Percentiles rank a stretch among this genome's conserved stretches.
Evolutionary conservation across 2,797 vertebrate species (phyloP).

Genomic region (Danio kyathit): DNA sequence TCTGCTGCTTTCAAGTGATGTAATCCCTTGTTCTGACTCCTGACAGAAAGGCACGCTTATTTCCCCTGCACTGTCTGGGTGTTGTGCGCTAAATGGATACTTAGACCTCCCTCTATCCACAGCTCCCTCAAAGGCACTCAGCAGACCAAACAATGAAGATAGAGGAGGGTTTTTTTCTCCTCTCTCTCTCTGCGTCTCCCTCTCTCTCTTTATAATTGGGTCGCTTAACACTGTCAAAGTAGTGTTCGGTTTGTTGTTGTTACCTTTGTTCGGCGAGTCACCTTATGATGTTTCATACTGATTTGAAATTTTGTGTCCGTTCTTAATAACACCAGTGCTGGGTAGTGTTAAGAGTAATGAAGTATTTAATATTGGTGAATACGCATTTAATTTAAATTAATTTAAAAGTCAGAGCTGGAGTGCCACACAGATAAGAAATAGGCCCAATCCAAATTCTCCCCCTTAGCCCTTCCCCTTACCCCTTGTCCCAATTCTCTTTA

Average conservation of each 20-base stretch:
- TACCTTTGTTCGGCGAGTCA: constrained; percentile 26
- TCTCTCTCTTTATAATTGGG: constrained; percentile 45
- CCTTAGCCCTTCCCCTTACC: no score
- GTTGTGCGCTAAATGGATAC: constrained; percentile 56
- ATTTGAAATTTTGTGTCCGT: constrained; percentile 13
- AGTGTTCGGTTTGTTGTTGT: constrained; percentile 1
- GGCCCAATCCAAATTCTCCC: no score
- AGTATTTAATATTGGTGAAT: constrained; percentile 3
- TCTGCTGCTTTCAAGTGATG: constrained; percentile 66
- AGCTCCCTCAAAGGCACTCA: constrained; percentile 45
- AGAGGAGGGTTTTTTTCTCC: neutral
- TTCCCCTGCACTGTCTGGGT: constrained; percentile 51
- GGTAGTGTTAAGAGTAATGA: neutral
- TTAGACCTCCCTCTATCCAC: constrained; percentile 39
- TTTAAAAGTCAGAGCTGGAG: neutral
- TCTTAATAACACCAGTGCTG: constrained; percentile 20
- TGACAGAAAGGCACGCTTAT: constrained; percentile 63
- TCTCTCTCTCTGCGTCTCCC: neutral
- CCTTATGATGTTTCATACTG: constrained; percentile 1
- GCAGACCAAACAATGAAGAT: constrained; percentile 39
- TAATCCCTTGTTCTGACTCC: constrained; percentile 71
- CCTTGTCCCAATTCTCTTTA: no score
- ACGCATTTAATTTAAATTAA: neutral
- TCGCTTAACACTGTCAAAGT: constrained; percentile 21
- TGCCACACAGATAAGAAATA: neutral